Evolutionary conservation across 2,888 invertebrate genomes (phyloP), one percentile per base, ranked within the genome.

Genomic region (Ypsolopha sequella): DNA sequence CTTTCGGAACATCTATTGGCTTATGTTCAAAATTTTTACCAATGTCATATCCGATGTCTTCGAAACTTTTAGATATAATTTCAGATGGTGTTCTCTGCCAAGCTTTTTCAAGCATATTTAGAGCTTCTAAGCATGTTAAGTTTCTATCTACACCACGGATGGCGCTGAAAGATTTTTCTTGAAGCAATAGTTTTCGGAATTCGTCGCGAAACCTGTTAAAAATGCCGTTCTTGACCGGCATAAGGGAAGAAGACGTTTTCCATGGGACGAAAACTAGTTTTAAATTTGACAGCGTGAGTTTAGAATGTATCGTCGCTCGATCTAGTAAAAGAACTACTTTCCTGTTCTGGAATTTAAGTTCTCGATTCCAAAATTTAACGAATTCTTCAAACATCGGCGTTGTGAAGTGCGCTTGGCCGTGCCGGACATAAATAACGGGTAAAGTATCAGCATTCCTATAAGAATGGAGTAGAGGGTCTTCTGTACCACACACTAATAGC

Each of bases 321-420:
- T 73, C 73, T 39, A 73, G 51, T 0, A 73, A 55, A 1, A 72
- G 50, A 0, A 72, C 55, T 0, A 65, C 70, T 56, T 60, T 70
- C 8, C 60, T 56, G 48, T 70, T 58, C 13, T 54, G 55, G 0
- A 52, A n/a, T 45, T 65, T 54, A 3, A 73, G 52, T 11, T 73
- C 65, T 1, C 56, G 55, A 10, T 73, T 70, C 73, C 73, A 73
- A 53, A 61, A 65, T 53, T 61, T 67, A 0, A 72, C 68, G 11
- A 68, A 72, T 24, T 70, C 65, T 48, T 73, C 73, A 45, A 73
- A 73, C 61, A 70, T 68, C 51, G 58, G 58, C 1, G 72, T 73
- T 0, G 71, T 73, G 34, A 73, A 72, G 52, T 71, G 71, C 0
- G 67, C 70, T 53, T 67, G 60, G 0, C 60, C 56, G 50, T 73